Evolutionary conservation across 2,888 invertebrate genomes (phyloP).

Genomic region (Rhagonycha fulva): DNA sequence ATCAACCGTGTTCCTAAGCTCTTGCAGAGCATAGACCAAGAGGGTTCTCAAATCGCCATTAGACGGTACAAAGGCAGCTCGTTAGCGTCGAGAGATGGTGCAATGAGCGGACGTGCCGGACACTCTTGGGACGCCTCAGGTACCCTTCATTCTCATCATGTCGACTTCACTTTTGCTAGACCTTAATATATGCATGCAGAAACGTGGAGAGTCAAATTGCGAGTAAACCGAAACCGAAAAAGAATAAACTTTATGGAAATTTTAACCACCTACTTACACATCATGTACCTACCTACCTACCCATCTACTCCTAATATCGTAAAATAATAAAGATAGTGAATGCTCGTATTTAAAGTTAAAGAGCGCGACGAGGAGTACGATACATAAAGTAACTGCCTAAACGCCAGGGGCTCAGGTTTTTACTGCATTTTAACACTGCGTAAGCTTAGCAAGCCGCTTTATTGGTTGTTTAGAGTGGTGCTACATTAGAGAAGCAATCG

Average conservation of each 20-base stretch:
- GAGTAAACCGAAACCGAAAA: constrained; percentile 32
- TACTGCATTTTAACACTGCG: constrained; percentile 54
- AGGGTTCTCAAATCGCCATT: constrained; percentile 52
- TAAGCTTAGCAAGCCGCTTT: constrained; percentile 51
- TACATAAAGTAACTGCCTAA: constrained; percentile 45
- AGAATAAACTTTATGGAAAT: neutral
- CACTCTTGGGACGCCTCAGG: constrained; percentile 52
- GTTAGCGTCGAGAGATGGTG: constrained; percentile 48
- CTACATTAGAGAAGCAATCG: constrained; percentile 41
- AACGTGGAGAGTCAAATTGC: neutral
- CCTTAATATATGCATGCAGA: neutral
- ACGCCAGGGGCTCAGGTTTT: constrained; percentile 51
- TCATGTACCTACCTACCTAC: no score
- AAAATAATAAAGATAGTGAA: constrained; percentile 52
- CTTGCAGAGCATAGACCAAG: constrained; percentile 26
- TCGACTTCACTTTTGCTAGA: constrained; percentile 26
- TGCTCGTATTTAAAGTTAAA: constrained; percentile 40
- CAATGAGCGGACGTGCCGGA: constrained; percentile 45
- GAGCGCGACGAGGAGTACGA: constrained; percentile 45
- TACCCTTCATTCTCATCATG: constrained; percentile 50
- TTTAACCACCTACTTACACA: neutral
- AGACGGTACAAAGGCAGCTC: constrained; percentile 52
- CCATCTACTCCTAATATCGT: constrained; percentile 41
- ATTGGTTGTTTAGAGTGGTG: constrained; percentile 50
- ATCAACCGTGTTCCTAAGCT: constrained; percentile 29